Evolutionary conservation across 2,797 vertebrate species (phyloP).

Genomic region (Anguilla megastoma): DNA sequence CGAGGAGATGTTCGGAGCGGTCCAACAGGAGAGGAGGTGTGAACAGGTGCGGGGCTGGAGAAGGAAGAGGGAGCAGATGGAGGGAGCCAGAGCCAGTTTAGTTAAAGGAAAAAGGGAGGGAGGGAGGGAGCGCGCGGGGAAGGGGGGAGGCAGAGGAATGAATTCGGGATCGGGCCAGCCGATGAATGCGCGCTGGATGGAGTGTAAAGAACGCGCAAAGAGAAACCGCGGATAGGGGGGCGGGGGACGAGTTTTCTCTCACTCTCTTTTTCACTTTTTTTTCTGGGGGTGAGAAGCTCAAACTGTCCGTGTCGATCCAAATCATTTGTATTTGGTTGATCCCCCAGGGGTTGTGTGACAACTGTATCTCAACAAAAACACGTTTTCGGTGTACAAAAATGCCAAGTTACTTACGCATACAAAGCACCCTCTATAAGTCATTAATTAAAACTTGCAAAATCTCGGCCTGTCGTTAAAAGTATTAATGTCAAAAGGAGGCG

Average conservation of each 20-base stretch:
- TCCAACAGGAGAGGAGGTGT: slow-evolving; percentile 99
- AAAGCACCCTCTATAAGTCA: too few species aligned
- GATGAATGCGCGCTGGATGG: slow-evolving; percentile 81
- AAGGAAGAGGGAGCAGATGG: slow-evolving; percentile 99
- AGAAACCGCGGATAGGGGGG: slow-evolving; percentile 13
- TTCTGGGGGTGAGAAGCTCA: not conserved
- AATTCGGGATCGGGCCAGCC: not conserved
- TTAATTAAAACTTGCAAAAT: too few species aligned
- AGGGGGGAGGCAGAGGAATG: slow-evolving; percentile 72
- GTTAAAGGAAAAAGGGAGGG: slow-evolving; percentile 95
- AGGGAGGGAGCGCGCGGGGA: slow-evolving; percentile 75
- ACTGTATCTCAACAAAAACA: not conserved
- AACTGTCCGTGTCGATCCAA: not conserved
- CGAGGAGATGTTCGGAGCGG: slow-evolving; percentile 91
- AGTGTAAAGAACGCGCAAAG: slow-evolving; percentile 76
- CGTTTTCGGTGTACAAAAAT: too few species aligned
- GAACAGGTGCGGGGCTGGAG: slow-evolving; percentile 99
- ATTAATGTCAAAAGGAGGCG: too few species aligned
- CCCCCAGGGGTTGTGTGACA: not conserved
- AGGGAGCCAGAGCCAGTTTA: slow-evolving; percentile 99
- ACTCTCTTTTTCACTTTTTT: slow-evolving; percentile 53
- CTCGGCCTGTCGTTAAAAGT: too few species aligned
- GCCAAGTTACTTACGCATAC: too few species aligned
- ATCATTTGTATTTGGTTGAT: not conserved
- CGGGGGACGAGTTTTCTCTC: slow-evolving; percentile 68